phyloP scores from a whole-genome alignment of 2,888 invertebrate species.

The Drosophila nigritarsus region DNA sequence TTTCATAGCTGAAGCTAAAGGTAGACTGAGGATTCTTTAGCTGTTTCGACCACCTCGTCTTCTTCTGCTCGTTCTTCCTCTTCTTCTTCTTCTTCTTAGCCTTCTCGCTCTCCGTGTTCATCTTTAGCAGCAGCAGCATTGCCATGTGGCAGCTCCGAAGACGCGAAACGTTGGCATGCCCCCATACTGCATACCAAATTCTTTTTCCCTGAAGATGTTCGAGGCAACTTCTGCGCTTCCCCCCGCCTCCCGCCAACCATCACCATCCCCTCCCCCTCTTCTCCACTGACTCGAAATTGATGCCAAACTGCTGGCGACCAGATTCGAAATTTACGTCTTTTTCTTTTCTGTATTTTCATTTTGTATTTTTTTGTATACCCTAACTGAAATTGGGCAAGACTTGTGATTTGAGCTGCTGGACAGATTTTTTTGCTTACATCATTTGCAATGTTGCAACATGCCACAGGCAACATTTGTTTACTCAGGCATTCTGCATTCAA shows the following conservation, averaged over 20 bases:
- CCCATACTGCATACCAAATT: constrained; percentile 80
- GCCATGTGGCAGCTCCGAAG: constrained; percentile 40
- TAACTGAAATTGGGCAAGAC: constrained; percentile 10
- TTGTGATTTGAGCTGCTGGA: not conserved
- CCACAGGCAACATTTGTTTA: not conserved
- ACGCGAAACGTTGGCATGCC: constrained; percentile 70
- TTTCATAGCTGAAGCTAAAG: constrained; percentile 68
- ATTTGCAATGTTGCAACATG: not conserved
- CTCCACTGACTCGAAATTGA: constrained; percentile 65
- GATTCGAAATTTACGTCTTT: constrained; percentile 80
- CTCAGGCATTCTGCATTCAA: not conserved
- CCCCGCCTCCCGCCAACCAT: not conserved
- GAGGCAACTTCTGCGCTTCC: constrained; percentile 62
- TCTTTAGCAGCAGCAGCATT: not conserved
- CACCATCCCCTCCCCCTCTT: not conserved
- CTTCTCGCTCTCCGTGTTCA: not conserved
- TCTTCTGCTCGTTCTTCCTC: not conserved
- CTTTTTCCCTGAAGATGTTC: constrained; percentile 72
- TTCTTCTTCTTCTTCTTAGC: not conserved
- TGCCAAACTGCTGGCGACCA: constrained; percentile 72
- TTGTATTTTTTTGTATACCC: constrained; percentile 28
- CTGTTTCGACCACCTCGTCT: not conserved
- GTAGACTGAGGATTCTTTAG: constrained; percentile 32
- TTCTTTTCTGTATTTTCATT: constrained; percentile 29
- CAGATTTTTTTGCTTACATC: not conserved